These are phyloP conservation scores for Chascanopsetta lugubris DNA, from an alignment of 2,113 vertebrate species.

Conservation along the genomic window DNA sequence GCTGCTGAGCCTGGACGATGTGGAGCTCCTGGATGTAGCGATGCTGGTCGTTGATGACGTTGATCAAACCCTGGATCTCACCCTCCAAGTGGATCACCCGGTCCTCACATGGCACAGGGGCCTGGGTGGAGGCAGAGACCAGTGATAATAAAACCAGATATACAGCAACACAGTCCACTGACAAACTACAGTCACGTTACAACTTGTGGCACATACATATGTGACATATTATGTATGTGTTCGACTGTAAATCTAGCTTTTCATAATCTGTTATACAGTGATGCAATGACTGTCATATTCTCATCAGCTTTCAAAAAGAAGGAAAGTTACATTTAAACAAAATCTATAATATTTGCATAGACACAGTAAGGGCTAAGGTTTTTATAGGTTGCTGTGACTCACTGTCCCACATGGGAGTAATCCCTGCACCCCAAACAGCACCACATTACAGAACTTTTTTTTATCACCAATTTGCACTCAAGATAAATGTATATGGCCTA, in stretches of 20 bases:
- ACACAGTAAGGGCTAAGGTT: neutral
- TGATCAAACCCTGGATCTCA: conserved; percentile 46
- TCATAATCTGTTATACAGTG: too few species aligned
- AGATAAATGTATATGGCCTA: neutral
- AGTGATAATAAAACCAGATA: neutral
- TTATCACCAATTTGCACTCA: too few species aligned
- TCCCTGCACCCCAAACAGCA: too few species aligned
- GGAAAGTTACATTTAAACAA: neutral
- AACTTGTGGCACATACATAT: neutral
- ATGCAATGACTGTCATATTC: neutral
- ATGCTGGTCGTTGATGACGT: conserved; percentile 52
- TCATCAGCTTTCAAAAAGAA: neutral
- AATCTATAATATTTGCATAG: neutral
- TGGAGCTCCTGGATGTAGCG: conserved; percentile 68
- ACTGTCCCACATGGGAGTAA: too few species aligned
- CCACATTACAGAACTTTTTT: neutral
- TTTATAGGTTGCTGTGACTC: neutral
- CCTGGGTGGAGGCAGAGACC: conserved; percentile 30
- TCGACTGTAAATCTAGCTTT: neutral
- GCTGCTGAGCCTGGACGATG: conserved; percentile 51
- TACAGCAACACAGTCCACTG: neutral
- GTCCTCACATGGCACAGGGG: conserved; percentile 55
- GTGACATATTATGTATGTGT: neutral
- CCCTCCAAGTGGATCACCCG: conserved; percentile 47
- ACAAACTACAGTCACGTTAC: neutral